A percentile compares a stretch with the other conserved stretches of the same genome.
Evolutionary conservation across 2,797 vertebrate genomes (phyloP).

Genomic region (Oreochromis mossambicus): DNA sequence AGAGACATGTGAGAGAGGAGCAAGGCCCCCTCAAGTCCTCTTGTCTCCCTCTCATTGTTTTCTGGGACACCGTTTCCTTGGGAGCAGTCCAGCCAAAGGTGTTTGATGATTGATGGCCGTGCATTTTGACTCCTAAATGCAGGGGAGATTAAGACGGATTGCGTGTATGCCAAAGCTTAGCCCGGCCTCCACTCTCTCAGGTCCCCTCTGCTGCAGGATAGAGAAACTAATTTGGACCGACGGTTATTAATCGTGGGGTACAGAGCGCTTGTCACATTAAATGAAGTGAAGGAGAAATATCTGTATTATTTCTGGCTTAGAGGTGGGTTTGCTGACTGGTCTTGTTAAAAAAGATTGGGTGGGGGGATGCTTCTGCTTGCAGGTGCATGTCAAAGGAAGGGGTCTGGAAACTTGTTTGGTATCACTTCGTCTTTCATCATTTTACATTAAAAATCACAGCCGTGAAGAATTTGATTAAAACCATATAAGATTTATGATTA

Average conservation of each 20-base stretch:
- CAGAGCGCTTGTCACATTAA: conserved; percentile 47
- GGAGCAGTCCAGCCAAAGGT: conserved; percentile 11
- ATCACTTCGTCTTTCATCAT: not conserved
- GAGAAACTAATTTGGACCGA: conserved; percentile 53
- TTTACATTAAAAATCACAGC: not conserved
- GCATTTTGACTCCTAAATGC: conserved; percentile 56
- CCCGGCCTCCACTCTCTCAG: conserved; percentile 18
- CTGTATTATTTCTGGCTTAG: conserved; percentile 43
- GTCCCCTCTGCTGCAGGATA: conserved; percentile 31
- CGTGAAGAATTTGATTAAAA: not conserved
- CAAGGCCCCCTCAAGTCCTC: not conserved
- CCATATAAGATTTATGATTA: not conserved
- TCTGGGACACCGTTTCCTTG: conserved; percentile 4
- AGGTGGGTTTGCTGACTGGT: conserved; percentile 31
- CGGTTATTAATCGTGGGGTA: conserved; percentile 60
- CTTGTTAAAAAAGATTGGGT: conserved; percentile 28
- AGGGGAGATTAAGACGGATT: conserved; percentile 65
- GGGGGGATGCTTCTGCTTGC: not conserved
- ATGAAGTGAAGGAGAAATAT: conserved; percentile 40
- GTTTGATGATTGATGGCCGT: conserved; percentile 54
- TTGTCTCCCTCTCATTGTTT: conserved; percentile 3
- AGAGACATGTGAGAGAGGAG: not conserved
- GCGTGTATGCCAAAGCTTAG: conserved; percentile 42
- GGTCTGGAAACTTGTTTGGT: not conserved
- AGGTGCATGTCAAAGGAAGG: not conserved